Evolutionary conservation across 2,888 invertebrate genomes (phyloP).

Genomic region (Synanthedon myopaeformis): DNA sequence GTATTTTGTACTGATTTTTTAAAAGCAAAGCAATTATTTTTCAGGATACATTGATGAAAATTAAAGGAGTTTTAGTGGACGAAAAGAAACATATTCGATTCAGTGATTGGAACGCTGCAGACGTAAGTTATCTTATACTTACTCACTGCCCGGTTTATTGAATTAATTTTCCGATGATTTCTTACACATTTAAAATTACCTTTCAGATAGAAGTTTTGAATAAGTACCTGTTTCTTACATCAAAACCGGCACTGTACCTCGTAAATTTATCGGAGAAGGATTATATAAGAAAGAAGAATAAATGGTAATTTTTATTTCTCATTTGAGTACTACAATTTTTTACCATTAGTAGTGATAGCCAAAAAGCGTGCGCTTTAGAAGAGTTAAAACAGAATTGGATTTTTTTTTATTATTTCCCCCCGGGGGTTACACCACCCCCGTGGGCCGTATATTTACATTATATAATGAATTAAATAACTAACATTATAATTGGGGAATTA

Average conservation of each 20-base stretch:
- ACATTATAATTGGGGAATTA: too few species aligned
- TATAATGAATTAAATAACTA: too few species aligned
- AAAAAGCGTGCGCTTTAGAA: too few species aligned
- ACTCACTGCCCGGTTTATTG: not conserved
- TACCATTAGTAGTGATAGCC: too few species aligned
- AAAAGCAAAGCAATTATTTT: slow-evolving; percentile 23
- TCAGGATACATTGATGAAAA: slow-evolving; percentile 87
- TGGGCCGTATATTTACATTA: too few species aligned
- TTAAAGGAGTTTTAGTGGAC: slow-evolving; percentile 84
- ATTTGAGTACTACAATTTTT: too few species aligned
- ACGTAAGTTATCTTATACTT: slow-evolving; percentile 74
- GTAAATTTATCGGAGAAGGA: slow-evolving; percentile 98
- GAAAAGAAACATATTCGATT: slow-evolving; percentile 95
- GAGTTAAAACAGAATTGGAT: too few species aligned
- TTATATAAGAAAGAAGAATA: slow-evolving; percentile 98
- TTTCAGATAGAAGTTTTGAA: slow-evolving; percentile 95
- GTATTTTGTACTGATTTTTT: slow-evolving; percentile 11
- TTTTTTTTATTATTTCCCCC: too few species aligned
- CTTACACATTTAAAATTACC: not conserved
- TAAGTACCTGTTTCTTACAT: slow-evolving; percentile 95
- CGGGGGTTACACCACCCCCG: too few species aligned
- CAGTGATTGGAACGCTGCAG: slow-evolving; percentile 91
- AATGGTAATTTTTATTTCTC: slow-evolving; percentile 77
- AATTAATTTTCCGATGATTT: not conserved
- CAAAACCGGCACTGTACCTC: slow-evolving; percentile 97